These are phyloP conservation scores for Incurvaria masculella DNA, from an alignment of 2,888 invertebrate species.

Conservation along the genomic window DNA sequence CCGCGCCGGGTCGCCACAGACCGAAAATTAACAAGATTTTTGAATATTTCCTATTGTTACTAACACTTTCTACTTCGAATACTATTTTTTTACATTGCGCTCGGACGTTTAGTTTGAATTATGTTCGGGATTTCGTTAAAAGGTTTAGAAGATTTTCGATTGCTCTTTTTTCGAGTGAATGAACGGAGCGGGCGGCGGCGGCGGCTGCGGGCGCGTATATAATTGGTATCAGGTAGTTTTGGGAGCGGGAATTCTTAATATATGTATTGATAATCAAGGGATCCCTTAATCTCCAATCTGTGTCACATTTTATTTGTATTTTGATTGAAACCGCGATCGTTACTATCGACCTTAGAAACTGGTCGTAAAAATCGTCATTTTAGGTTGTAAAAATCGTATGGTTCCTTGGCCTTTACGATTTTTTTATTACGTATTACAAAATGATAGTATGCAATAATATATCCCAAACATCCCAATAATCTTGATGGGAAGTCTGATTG, in stretches of 20 bases:
- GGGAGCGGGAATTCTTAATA: conserved; percentile 40
- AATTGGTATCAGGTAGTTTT: conserved; percentile 42
- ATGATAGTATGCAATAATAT: no score
- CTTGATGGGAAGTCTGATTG: no score
- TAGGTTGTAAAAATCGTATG: no score
- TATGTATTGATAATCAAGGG: conserved; percentile 57
- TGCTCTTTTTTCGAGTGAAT: conserved; percentile 33
- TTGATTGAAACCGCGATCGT: neutral
- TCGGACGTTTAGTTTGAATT: conserved; percentile 57
- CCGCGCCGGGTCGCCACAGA: conserved; percentile 19
- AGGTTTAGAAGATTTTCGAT: conserved; percentile 38
- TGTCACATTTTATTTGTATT: conserved; percentile 45
- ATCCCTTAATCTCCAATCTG: conserved; percentile 54
- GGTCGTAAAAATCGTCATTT: no score
- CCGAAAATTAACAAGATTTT: conserved; percentile 55
- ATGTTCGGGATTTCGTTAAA: conserved; percentile 53
- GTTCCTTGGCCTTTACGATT: no score
- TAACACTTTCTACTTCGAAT: conserved; percentile 54
- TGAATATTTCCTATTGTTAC: conserved; percentile 51
- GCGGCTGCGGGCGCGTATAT: conserved; percentile 3
- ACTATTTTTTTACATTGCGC: conserved; percentile 23
- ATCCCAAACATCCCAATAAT: no score
- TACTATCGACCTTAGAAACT: neutral
- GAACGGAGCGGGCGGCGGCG: neutral
- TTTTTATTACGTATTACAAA: no score